phyloP scores from a whole-genome alignment of 2,797 vertebrate genomes.

The Pipistrellus nathusii region DNA sequence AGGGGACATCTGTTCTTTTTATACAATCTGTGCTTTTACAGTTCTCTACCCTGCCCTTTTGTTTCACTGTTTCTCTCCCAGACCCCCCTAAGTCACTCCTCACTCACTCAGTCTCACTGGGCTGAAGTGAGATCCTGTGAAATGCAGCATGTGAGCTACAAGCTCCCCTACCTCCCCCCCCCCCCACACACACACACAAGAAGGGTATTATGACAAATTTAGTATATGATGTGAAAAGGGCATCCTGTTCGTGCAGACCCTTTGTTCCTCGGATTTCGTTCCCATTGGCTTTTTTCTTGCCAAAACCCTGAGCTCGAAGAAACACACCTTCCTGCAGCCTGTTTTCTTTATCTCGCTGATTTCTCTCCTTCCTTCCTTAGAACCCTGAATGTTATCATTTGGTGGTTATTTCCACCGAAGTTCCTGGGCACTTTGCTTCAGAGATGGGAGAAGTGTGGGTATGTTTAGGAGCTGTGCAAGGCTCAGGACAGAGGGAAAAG shows the following conservation, averaged over 20 bases:
- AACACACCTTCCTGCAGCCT: constrained; percentile 63
- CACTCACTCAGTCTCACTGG: background rate
- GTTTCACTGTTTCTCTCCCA: background rate
- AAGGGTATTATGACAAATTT: background rate
- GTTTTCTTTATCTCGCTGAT: constrained; percentile 75
- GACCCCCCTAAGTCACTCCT: background rate
- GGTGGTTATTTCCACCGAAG: constrained; percentile 43
- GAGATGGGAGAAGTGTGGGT: constrained; percentile 19
- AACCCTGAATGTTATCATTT: constrained; percentile 72
- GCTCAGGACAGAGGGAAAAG: background rate
- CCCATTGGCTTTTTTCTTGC: constrained; percentile 65
- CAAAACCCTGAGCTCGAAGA: constrained; percentile 65
- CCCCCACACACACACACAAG: background rate
- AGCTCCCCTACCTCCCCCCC: background rate
- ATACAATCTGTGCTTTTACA: background rate
- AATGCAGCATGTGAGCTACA: rapidly evolving
- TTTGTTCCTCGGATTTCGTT: constrained; percentile 58
- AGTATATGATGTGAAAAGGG: constrained; percentile 20
- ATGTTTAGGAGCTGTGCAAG: background rate
- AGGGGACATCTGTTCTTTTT: background rate
- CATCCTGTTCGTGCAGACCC: constrained; percentile 22
- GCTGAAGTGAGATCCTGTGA: background rate
- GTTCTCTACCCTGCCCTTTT: background rate
- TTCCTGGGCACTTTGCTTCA: constrained; percentile 50
- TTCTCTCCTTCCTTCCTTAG: constrained; percentile 75